Conservation (phyloP, 35 echinoderm and acorn worm species). For the Chiridota heheva region DNA sequence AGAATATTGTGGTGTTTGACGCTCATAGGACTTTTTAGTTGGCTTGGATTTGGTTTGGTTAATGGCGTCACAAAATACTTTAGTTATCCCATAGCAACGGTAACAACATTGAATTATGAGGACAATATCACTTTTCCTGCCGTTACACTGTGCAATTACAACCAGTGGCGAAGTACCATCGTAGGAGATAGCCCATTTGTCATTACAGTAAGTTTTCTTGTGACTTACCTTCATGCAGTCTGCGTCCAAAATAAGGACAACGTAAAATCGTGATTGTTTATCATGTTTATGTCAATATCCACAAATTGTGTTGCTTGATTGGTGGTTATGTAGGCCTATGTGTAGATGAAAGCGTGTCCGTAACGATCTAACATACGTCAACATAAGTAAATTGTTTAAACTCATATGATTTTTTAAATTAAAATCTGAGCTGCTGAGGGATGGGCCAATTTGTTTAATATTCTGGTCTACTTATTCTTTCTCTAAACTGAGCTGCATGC, state of each 20-base stretch:
- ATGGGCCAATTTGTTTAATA: too few relatives aligned
- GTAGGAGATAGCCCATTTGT: neutral
- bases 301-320: neutral
- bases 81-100: neutral
- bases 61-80: neutral
- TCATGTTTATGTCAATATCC: too few relatives aligned
- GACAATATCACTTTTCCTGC: constrained; percentile 36
- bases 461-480: too few relatives aligned
- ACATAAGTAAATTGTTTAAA: too few relatives aligned
- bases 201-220: neutral
- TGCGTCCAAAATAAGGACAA: neutral
- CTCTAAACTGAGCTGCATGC: too few relatives aligned
- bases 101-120: neutral
- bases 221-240: neutral
- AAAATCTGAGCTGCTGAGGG: too few relatives aligned
- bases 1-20: constrained; percentile 17
- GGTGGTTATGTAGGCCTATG: neutral
- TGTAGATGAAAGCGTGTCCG: neutral
- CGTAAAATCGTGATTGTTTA: neutral
- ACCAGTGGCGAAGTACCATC: constrained; percentile 12
- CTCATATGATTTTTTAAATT: too few relatives aligned
- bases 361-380: too few relatives aligned
- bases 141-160: constrained; percentile 62
- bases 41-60: neutral
- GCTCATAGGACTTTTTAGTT: neutral